Evolutionary conservation across 2,113 vertebrate genomes (phyloP).

Genomic region (Pycnonotus jocosus): DNA sequence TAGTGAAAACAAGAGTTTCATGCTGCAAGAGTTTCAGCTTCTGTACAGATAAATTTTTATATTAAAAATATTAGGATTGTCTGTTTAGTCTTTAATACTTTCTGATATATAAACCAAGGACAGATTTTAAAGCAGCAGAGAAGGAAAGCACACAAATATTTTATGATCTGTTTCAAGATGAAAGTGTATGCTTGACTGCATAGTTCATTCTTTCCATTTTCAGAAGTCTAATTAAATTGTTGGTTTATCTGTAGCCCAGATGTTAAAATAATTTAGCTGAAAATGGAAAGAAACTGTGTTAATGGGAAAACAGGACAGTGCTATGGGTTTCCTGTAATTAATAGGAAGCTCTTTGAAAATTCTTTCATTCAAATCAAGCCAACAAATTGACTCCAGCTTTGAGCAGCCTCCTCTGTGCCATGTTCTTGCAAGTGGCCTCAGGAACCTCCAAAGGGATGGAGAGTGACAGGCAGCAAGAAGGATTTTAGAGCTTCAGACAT

Average conservation of each 20-base stretch:
- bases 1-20: neutral
- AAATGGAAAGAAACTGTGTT: conserved; percentile 74
- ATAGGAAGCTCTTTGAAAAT: conserved; percentile 76
- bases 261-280: conserved; percentile 79
- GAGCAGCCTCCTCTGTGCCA: neutral
- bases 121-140: neutral
- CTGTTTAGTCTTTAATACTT: conserved; percentile 34
- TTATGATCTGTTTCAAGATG: conserved; percentile 66
- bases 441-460: neutral
- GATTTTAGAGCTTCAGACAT: conserved; percentile 1
- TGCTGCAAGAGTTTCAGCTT: conserved; percentile 17
- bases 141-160: conserved; percentile 57
- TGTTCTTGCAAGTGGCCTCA: conserved; percentile 18
- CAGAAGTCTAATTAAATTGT: conserved; percentile 71
- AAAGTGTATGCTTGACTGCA: conserved; percentile 46
- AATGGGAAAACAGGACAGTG: conserved; percentile 81
- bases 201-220: conserved; percentile 47
- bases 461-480: conserved; percentile 51
- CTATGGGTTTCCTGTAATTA: conserved; percentile 82
- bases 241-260: conserved; percentile 78
- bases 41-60: conserved; percentile 43
- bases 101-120: conserved; percentile 18
- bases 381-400: conserved; percentile 77
- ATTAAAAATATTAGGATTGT: conserved; percentile 23
- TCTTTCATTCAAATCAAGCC: conserved; percentile 71